A percentile compares a stretch with the other conserved stretches of the same genome.
Evolutionary conservation across 2,888 invertebrate genomes (phyloP).

Genomic region (Ametastegia equiseti): DNA sequence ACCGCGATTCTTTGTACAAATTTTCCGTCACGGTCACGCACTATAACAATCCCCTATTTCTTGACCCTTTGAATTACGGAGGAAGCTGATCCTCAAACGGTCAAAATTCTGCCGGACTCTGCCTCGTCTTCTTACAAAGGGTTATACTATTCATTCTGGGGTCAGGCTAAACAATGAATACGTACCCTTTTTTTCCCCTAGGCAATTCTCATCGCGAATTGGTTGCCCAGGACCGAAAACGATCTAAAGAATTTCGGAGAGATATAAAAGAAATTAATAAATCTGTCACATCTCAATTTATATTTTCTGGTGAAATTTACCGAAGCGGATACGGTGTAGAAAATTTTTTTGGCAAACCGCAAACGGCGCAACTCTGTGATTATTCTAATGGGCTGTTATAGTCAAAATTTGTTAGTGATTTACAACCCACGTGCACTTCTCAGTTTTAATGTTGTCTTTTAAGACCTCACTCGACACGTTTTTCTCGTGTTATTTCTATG

Average conservation of each 20-base stretch:
- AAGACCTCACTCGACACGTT: background rate
- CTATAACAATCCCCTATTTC: background rate
- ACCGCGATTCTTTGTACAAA: conserved; percentile 66
- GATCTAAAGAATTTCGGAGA: background rate
- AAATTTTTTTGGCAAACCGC: background rate
- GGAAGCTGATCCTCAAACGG: background rate
- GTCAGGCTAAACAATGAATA: background rate
- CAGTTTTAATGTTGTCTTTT: background rate
- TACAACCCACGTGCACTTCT: background rate
- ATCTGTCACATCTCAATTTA: background rate
- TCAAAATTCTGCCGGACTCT: background rate
- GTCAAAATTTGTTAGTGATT: background rate
- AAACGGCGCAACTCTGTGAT: background rate
- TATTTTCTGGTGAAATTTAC: too few relatives aligned
- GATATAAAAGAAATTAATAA: background rate
- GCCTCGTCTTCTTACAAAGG: background rate
- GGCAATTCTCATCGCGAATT: background rate
- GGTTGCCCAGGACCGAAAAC: background rate
- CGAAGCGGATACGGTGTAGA: too few relatives aligned
- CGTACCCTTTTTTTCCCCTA: background rate
- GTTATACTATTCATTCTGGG: background rate
- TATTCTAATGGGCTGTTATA: background rate
- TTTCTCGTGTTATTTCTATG: background rate
- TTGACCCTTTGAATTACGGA: conserved; percentile 36
- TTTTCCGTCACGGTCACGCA: conserved; percentile 8